phyloP scores from a whole-genome alignment of 2,113 vertebrate genomes.

The Formicarius rufipectus region DNA sequence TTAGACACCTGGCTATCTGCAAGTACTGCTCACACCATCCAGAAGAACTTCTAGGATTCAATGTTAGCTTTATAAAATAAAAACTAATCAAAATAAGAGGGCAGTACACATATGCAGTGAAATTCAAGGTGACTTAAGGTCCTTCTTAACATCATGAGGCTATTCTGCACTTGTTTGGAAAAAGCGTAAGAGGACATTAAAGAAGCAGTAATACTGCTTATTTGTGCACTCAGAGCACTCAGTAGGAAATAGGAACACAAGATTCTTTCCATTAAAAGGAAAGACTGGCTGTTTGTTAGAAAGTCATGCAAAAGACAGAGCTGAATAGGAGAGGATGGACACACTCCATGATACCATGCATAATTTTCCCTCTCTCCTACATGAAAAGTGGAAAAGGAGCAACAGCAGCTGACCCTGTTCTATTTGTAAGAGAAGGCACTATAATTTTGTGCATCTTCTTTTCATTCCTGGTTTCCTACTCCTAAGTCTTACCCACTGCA shows the following conservation, averaged over 20 bases:
- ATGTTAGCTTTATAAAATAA: neutral
- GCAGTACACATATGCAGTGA: neutral
- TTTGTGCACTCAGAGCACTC: neutral
- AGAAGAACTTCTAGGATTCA: neutral
- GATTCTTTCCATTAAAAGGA: neutral
- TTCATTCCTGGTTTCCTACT: neutral
- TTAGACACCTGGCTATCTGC: neutral
- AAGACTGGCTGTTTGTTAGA: neutral
- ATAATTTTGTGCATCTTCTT: neutral
- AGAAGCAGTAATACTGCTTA: neutral
- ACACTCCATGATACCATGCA: fast-evolving
- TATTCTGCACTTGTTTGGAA: neutral
- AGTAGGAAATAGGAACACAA: neutral
- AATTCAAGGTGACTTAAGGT: neutral
- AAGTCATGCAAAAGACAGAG: neutral
- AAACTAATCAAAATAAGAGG: neutral
- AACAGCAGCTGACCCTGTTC: neutral
- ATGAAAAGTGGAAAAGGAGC: neutral
- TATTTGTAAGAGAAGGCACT: neutral
- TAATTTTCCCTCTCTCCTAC: neutral
- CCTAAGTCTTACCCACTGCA: neutral
- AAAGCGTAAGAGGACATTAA: neutral
- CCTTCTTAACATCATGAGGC: neutral
- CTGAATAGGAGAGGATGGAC: neutral
- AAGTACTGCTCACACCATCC: neutral